phyloP scores from a whole-genome alignment of 2,888 invertebrate genomes.

The Micoletzkya japonica region DNA sequence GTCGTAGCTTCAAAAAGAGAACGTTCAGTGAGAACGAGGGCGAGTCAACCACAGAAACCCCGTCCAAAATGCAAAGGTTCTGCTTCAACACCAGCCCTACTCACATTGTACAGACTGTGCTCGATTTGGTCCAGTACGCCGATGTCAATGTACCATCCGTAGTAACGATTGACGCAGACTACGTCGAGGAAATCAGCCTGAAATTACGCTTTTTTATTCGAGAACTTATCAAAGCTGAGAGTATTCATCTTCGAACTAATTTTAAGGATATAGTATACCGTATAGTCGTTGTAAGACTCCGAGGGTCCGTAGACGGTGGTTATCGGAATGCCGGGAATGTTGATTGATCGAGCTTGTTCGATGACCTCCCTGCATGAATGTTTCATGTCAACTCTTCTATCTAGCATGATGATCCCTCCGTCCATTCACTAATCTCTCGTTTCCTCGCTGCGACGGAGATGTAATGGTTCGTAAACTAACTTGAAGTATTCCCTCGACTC shows the following conservation, averaged over 20 bases:
- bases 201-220: background rate
- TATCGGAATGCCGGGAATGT: slow-evolving; percentile 70
- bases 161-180: slow-evolving; percentile 94
- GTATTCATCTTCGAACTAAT: too few species aligned
- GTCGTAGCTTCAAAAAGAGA: too few species aligned
- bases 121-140: slow-evolving; percentile 74
- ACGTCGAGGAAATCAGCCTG: slow-evolving; percentile 82
- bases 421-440: too few species aligned
- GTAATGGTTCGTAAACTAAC: too few species aligned
- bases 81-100: too few species aligned
- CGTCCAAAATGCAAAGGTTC: too few species aligned
- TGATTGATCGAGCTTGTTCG: slow-evolving; percentile 71
- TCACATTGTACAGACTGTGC: slow-evolving; percentile 31
- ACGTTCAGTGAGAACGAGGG: too few species aligned
- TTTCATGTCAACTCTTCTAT: too few species aligned
- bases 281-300: slow-evolving; percentile 72
- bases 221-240: too few species aligned
- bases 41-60: too few species aligned
- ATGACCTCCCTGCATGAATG: slow-evolving; percentile 37
- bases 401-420: too few species aligned
- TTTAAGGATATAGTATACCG: slow-evolving; percentile 68
- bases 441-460: too few species aligned
- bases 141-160: slow-evolving; percentile 87
- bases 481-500: slow-evolving; percentile 81
- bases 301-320: slow-evolving; percentile 71